Conservation (phyloP, 2,113 vertebrate species). For the Muntiacus reevesi region DNA sequence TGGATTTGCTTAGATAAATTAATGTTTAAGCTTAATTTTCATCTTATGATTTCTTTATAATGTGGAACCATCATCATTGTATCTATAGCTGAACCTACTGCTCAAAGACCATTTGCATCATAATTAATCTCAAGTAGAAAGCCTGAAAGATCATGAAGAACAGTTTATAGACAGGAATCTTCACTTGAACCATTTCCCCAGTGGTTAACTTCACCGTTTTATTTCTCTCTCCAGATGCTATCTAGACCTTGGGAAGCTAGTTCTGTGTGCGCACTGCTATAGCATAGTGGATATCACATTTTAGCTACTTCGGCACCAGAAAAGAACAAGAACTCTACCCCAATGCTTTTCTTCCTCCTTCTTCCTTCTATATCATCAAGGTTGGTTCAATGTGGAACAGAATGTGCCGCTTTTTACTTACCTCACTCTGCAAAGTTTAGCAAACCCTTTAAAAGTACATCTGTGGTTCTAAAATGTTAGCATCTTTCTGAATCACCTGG, state of each 20-base stretch:
- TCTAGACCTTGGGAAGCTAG: not conserved
- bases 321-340: not conserved
- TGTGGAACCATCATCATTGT: not conserved
- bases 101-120: conserved; percentile 57
- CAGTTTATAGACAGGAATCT: not conserved
- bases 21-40: not conserved
- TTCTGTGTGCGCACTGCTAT: not conserved
- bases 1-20: not conserved
- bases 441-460: not conserved
- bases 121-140: conserved; percentile 56
- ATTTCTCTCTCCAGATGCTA: not conserved
- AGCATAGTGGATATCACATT: not conserved
- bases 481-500: not conserved
- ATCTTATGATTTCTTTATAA: not conserved
- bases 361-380: not conserved
- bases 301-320: not conserved
- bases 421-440: not conserved
- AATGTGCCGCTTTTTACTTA: not conserved
- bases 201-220: not conserved
- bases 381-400: not conserved
- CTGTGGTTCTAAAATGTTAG: not conserved
- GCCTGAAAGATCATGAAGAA: conserved; percentile 45
- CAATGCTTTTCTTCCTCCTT: not conserved
- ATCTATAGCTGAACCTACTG: conserved; percentile 21
- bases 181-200: not conserved